Evolutionary conservation across 2,797 vertebrate genomes (phyloP).

Genomic region (Agapornis canus): DNA sequence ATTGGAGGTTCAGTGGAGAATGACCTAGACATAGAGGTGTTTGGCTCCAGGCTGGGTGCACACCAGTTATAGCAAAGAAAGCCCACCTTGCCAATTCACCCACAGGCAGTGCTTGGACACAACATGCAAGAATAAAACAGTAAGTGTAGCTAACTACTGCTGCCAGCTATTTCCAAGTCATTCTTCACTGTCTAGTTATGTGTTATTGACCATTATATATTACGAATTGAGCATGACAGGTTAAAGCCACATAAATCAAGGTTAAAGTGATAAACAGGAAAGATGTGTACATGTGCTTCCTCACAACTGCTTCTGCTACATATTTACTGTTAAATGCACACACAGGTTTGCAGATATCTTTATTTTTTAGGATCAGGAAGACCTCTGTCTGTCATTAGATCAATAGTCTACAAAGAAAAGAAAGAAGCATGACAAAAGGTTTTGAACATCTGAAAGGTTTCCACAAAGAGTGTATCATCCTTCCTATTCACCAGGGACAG

Average conservation of each 20-base stretch:
- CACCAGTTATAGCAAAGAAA: background rate
- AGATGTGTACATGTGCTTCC: rapidly evolving
- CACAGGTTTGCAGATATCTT: background rate
- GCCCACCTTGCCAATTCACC: background rate
- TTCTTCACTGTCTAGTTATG: background rate
- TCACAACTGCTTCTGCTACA: background rate
- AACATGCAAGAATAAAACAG: background rate
- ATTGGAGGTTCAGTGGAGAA: background rate
- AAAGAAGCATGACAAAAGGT: background rate
- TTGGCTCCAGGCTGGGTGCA: background rate
- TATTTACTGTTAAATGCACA: background rate
- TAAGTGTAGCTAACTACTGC: background rate
- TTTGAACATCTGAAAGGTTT: conserved; percentile 13
- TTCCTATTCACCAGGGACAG: background rate
- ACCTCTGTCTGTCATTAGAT: background rate
- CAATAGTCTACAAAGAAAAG: background rate
- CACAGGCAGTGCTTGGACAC: background rate
- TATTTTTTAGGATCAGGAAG: background rate
- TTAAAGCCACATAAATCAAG: background rate
- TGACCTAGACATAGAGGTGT: background rate
- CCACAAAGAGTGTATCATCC: background rate
- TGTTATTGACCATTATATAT: background rate
- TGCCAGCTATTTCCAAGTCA: background rate
- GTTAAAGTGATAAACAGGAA: background rate
- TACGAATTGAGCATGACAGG: background rate